Percentiles rank a stretch among this genome's conserved stretches.
Conservation (phyloP, 2,888 invertebrate species). For the Stenchaetothrips biformis region DNA sequence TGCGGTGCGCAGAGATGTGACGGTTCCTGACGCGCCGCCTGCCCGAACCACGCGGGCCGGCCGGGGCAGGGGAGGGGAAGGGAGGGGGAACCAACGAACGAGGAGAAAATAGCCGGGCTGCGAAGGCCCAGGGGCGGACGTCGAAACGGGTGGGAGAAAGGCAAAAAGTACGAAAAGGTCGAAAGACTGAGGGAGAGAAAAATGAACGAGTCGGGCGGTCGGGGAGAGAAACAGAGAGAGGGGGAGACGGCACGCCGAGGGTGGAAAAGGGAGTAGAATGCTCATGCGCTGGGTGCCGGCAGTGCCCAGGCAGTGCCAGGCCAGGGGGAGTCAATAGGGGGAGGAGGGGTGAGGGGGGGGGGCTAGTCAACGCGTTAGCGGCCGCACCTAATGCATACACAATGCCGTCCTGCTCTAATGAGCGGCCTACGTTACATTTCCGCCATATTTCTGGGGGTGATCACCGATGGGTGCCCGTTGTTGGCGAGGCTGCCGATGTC, state of each 20-base stretch:
- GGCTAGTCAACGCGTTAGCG: slow-evolving; percentile 2
- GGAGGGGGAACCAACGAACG: neutral
- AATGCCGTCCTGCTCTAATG: neutral
- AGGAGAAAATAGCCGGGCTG: slow-evolving; percentile 11
- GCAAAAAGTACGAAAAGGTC: slow-evolving; percentile 14
- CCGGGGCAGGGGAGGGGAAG: neutral
- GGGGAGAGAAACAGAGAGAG: neutral
- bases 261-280: slow-evolving; percentile 35
- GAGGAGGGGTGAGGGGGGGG: slow-evolving; percentile 26
- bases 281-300: slow-evolving; percentile 35
- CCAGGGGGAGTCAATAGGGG: slow-evolving; percentile 30
- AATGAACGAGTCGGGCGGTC: slow-evolving; percentile 23
- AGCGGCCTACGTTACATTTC: too few species aligned
- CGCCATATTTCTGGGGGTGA: too few species aligned
- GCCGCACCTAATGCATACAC: slow-evolving; percentile 10
- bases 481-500: too few species aligned
- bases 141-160: neutral
- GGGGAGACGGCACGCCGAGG: slow-evolving; percentile 22
- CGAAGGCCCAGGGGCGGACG: neutral
- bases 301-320: too few species aligned
- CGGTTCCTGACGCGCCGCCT: neutral
- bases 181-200: slow-evolving; percentile 19
- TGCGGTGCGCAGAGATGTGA: neutral
- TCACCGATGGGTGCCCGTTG: too few species aligned
- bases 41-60: neutral